Evolutionary conservation across 1,140 invertebrate genomes (phyloP).

Genomic region (Belonocnema kinseyi): DNA sequence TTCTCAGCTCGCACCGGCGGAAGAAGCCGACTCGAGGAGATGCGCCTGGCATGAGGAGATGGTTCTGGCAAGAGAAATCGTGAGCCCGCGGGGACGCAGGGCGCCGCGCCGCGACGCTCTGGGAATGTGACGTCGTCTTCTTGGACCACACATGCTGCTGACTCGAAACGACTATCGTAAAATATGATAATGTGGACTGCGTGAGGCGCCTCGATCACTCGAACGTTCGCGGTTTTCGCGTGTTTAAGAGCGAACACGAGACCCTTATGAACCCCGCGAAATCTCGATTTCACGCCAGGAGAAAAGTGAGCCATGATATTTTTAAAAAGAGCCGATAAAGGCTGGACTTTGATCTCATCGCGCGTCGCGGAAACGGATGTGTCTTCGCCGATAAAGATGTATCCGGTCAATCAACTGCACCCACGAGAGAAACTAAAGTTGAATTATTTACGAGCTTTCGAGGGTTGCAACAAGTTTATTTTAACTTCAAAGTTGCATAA

Average conservation of each 20-base stretch:
- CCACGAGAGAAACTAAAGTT: neutral
- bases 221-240: conserved; percentile 56
- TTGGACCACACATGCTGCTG: conserved; percentile 54
- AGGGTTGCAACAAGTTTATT: neutral
- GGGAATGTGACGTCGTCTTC: conserved; percentile 56
- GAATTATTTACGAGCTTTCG: neutral
- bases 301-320: neutral
- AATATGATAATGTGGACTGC: conserved; percentile 58
- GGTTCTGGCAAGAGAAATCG: conserved; percentile 17
- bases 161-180: conserved; percentile 58
- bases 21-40: neutral
- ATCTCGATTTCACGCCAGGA: neutral
- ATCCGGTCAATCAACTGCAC: conserved; percentile 12
- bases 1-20: neutral
- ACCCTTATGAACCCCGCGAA: neutral
- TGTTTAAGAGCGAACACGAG: conserved; percentile 38
- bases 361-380: conserved; percentile 36
- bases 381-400: conserved; percentile 21
- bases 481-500: conserved; percentile 6
- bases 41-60: neutral
- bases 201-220: conserved; percentile 52
- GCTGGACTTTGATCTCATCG: conserved; percentile 6
- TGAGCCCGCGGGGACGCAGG: conserved; percentile 44
- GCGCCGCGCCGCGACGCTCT: conserved; percentile 56
- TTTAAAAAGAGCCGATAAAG: neutral